phyloP scores from a whole-genome alignment of 1,140 invertebrate genomes.

The Brachionus paranguensis region DNA sequence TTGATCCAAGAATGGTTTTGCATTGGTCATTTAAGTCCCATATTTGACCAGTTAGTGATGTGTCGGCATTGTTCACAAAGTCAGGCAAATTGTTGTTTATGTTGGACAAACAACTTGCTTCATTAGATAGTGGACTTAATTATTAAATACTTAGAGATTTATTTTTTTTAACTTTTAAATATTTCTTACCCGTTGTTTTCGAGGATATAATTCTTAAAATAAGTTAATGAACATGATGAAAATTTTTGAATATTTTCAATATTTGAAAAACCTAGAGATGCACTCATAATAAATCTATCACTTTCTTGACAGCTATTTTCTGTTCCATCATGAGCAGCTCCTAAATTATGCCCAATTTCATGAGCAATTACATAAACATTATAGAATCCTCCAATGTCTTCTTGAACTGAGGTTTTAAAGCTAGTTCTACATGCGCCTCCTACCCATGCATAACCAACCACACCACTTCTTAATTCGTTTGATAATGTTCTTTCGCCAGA shows the following conservation, averaged over 20 bases:
- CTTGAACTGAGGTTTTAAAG: not conserved
- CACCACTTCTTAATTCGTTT: not conserved
- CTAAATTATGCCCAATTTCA: constrained; percentile 22
- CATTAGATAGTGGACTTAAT: not conserved
- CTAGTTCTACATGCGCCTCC: not conserved
- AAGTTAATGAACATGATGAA: constrained; percentile 6
- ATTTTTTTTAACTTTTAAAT: not conserved
- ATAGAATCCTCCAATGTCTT: not conserved
- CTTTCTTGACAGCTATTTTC: not conserved
- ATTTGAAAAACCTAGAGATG: not conserved
- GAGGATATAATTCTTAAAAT: not conserved
- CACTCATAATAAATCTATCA: not conserved
- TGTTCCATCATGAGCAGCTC: not conserved
- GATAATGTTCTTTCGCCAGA: not conserved
- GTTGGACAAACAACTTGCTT: not conserved
- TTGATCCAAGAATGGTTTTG: not conserved
- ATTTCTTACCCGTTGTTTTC: not conserved
- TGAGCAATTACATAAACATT: not conserved
- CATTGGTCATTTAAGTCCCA: not conserved
- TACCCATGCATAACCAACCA: not conserved
- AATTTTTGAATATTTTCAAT: constrained; percentile 2
- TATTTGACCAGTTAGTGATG: not conserved
- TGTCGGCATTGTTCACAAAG: not conserved
- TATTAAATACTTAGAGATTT: not conserved
- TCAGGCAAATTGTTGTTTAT: not conserved